Evolutionary conservation across 2,113 vertebrate species (phyloP).

Genomic region (Mionectes macconnelli): DNA sequence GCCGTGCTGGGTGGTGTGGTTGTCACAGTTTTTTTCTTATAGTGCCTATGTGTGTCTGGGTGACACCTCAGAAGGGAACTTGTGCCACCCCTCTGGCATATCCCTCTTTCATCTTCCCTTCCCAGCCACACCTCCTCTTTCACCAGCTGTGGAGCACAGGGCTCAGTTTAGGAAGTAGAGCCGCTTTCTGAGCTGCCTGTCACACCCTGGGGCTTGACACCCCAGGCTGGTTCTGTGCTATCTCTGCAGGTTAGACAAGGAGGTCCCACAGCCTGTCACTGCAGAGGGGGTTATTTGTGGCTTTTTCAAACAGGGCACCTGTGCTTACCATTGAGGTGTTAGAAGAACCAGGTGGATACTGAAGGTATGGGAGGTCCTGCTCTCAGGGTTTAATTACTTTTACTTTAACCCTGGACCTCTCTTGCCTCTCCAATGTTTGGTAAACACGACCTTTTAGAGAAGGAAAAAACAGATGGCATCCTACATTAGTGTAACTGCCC

Average conservation of each 20-base stretch:
- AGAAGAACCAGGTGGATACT: not conserved
- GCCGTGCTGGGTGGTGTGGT: not conserved
- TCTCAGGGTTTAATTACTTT: conserved; percentile 52
- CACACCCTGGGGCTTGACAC: not conserved
- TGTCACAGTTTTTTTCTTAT: not conserved
- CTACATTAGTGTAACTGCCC: conserved; percentile 47
- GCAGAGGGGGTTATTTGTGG: not conserved
- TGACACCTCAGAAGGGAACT: not conserved
- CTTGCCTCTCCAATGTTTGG: conserved; percentile 28
- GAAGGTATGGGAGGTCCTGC: not conserved
- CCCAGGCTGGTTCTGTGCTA: not conserved
- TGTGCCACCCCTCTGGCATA: not conserved
- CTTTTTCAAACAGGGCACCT: not conserved
- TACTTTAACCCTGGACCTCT: conserved; percentile 50
- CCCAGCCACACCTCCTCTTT: not conserved
- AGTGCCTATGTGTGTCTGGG: not conserved
- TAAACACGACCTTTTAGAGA: conserved; percentile 52
- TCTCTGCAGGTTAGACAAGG: not conserved
- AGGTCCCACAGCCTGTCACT: not conserved
- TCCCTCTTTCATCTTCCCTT: not conserved
- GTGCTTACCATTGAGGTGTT: not conserved
- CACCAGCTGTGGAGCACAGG: not conserved
- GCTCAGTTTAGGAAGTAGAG: not conserved
- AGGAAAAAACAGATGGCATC: conserved; percentile 40
- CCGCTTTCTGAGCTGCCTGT: not conserved